These are phyloP conservation scores for Saguinus oedipus DNA, from an alignment of 2,797 vertebrate genomes.

Conservation along the genomic window DNA sequence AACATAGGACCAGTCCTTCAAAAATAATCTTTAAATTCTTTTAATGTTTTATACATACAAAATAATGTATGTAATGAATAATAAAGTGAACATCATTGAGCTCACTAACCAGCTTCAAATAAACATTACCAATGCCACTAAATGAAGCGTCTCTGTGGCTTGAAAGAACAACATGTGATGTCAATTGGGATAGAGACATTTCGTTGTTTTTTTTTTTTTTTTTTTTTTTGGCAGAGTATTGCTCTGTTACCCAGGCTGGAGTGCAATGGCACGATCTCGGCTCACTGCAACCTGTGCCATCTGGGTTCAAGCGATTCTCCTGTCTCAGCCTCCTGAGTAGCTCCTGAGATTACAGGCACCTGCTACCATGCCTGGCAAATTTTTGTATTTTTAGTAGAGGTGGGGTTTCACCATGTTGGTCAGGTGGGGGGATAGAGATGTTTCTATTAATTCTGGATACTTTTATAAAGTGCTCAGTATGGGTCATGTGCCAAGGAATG, in stretches of 20 bases:
- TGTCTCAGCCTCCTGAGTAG: no score
- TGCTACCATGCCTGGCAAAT: no score
- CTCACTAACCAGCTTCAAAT: background rate
- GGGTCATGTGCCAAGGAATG: background rate
- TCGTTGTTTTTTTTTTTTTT: background rate
- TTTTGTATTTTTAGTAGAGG: no score
- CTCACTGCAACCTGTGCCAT: background rate
- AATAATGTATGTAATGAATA: background rate
- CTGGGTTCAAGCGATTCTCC: background rate
- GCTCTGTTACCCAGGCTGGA: background rate
- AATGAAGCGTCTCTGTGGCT: background rate
- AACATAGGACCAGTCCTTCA: background rate
- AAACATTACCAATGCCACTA: background rate
- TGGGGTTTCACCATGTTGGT: no score
- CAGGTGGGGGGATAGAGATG: background rate
- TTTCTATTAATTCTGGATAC: background rate
- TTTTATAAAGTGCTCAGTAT: background rate
- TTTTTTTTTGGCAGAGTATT: background rate
- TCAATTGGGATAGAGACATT: background rate
- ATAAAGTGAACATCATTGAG: background rate
- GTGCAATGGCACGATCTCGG: background rate
- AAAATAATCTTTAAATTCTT: constrained; percentile 8
- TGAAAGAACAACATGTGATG: background rate
- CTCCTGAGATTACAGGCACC: no score
- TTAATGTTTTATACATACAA: background rate